phyloP scores from a whole-genome alignment of 1,140 invertebrate species.

The Bombus sibiricus region DNA sequence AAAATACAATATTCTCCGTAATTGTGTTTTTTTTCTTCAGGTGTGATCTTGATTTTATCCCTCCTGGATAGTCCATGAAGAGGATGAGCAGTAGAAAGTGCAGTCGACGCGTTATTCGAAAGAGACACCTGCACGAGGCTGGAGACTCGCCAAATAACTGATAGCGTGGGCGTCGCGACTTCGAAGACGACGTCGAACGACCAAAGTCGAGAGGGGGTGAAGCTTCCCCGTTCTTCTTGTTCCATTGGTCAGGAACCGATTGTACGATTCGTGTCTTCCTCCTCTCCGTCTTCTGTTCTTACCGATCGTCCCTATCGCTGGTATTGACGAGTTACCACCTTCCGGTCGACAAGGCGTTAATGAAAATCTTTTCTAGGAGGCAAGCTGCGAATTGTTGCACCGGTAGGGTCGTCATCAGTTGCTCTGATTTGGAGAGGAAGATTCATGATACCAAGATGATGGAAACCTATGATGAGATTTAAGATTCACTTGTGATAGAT shows the following conservation, averaged over 20 bases:
- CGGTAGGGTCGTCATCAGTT: neutral
- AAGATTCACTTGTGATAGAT: neutral
- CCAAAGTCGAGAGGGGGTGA: conserved; percentile 67
- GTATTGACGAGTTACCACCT: conserved; percentile 48
- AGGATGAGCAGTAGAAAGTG: neutral
- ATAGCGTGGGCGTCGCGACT: conserved; percentile 67
- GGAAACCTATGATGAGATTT: neutral
- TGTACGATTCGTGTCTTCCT: conserved; percentile 49
- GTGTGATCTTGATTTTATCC: no score
- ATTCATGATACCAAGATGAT: neutral
- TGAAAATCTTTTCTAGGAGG: conserved; percentile 53
- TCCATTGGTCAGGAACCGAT: conserved; percentile 66
- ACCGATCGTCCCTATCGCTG: conserved; percentile 17
- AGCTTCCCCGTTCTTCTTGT: conserved; percentile 65
- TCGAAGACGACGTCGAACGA: conserved; percentile 69
- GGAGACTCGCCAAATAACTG: conserved; percentile 75
- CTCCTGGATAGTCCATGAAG: neutral
- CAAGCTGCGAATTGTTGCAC: neutral
- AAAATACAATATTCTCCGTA: neutral
- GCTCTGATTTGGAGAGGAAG: neutral
- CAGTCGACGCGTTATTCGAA: conserved; percentile 17
- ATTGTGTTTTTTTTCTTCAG: neutral
- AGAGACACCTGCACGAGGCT: conserved; percentile 64
- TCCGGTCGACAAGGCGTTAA: conserved; percentile 58
- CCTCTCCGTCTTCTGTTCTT: conserved; percentile 47